Conservation (phyloP, 2,113 vertebrate species). For the Oreochromis spilurus region DNA sequence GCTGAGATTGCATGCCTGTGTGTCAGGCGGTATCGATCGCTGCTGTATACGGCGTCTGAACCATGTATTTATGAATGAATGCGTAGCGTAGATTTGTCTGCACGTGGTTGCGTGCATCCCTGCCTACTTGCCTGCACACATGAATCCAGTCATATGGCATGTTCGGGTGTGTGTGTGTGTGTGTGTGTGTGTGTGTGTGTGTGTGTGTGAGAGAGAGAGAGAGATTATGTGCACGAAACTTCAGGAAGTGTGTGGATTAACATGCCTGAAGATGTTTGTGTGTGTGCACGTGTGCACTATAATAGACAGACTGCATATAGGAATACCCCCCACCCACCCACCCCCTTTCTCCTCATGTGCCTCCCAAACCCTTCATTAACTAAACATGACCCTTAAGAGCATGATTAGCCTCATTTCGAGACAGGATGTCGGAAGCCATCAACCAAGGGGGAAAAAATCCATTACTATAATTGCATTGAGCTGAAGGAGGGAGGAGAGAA, state of each 20-base stretch:
- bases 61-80: slow-evolving; percentile 33
- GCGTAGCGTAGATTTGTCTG: slow-evolving; percentile 7
- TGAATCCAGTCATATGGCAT: neutral
- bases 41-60: slow-evolving; percentile 41
- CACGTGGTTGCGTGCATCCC: slow-evolving; percentile 2
- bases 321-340: slow-evolving; percentile 47
- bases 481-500: slow-evolving; percentile 57
- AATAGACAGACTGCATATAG: slow-evolving; percentile 31
- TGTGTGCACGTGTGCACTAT: neutral
- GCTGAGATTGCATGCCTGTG: slow-evolving; percentile 6
- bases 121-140: neutral
- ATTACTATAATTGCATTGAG: slow-evolving; percentile 96
- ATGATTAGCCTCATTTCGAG: slow-evolving; percentile 90
- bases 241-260: slow-evolving; percentile 1
- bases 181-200: neutral
- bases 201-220: neutral
- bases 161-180: neutral
- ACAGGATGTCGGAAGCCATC: slow-evolving; percentile 99
- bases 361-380: slow-evolving; percentile 86
- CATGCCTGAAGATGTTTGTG: neutral
- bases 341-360: slow-evolving; percentile 15
- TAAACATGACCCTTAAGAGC: slow-evolving; percentile 94
- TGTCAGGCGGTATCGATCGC: slow-evolving; percentile 35
- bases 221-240: slow-evolving; percentile 1
- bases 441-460: slow-evolving; percentile 81